Evolutionary conservation across 1,140 invertebrate genomes (phyloP).

Genomic region (Drosophila hydei): DNA sequence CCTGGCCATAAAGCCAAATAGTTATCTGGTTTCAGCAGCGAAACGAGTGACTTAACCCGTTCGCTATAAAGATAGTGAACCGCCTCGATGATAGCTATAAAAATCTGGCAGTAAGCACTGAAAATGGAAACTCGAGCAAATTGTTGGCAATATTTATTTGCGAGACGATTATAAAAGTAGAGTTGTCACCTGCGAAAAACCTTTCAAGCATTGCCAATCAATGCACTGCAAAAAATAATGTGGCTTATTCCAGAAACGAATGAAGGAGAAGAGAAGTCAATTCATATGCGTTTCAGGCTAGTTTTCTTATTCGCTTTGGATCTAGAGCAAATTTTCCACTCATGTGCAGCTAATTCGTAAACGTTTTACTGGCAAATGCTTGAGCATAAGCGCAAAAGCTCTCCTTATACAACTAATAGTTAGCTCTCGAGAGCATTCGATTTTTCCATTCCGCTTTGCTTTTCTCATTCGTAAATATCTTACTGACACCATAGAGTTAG

Average conservation of each 20-base stretch:
- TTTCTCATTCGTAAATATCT: background rate
- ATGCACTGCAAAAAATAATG: constrained; percentile 28
- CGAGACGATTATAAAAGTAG: constrained; percentile 42
- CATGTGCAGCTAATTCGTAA: background rate
- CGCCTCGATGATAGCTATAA: background rate
- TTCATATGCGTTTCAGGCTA: background rate
- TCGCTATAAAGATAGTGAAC: constrained; percentile 24
- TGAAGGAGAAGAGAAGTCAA: background rate
- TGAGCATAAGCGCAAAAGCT: no score
- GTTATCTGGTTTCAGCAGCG: constrained; percentile 73
- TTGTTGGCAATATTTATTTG: constrained; percentile 26
- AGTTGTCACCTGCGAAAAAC: constrained; percentile 58
- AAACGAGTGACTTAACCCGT: background rate
- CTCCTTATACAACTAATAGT: background rate
- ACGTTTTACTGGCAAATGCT: background rate
- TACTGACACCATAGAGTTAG: background rate
- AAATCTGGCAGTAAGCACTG: constrained; percentile 23
- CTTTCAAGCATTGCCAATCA: constrained; percentile 14
- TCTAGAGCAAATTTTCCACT: no score
- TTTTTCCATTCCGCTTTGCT: background rate
- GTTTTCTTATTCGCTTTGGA: no score
- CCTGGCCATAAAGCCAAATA: constrained; percentile 66
- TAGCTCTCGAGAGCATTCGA: background rate
- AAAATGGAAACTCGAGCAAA: constrained; percentile 16
- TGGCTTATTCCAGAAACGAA: background rate